Evolutionary conservation across 2,797 vertebrate species (phyloP).

Genomic region (Falco peregrinus): DNA sequence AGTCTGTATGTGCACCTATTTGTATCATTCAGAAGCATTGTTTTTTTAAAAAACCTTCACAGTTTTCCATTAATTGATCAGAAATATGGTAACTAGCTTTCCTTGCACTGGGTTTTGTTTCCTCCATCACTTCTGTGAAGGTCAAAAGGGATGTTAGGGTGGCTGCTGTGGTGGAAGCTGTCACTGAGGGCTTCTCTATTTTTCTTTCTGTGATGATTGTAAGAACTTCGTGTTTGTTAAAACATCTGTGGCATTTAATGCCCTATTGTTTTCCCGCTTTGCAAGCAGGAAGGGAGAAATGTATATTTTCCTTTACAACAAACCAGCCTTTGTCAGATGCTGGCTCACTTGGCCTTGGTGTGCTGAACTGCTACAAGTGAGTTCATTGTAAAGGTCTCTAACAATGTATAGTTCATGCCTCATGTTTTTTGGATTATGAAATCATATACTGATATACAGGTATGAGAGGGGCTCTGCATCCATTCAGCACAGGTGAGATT

Average conservation of each 20-base stretch:
- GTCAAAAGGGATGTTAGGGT: not conserved
- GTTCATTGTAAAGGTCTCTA: conserved; percentile 1
- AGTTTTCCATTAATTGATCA: not conserved
- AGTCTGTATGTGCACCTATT: not conserved
- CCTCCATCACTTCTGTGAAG: not conserved
- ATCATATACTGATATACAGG: conserved; percentile 44
- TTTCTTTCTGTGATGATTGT: not conserved
- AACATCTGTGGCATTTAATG: not conserved
- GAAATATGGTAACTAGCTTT: not conserved
- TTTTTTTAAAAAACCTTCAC: not conserved
- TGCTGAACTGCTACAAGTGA: not conserved
- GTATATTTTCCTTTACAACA: conserved; percentile 21
- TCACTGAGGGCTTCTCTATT: not conserved
- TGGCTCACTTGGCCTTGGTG: not conserved
- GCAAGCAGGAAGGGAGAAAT: not conserved
- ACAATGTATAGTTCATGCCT: not conserved
- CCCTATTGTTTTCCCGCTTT: conserved; percentile 2
- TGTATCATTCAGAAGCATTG: not conserved
- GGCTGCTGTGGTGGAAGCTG: not conserved
- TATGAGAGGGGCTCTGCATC: conserved; percentile 28
- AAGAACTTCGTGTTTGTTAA: not conserved
- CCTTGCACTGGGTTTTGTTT: not conserved
- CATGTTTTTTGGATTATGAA: conserved; percentile 32
- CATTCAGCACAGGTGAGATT: not conserved
- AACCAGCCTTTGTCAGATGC: not conserved